Base-by-base conservation (phyloP, 2,888 invertebrate genomes). In the Tiliacea aurago region DNA sequence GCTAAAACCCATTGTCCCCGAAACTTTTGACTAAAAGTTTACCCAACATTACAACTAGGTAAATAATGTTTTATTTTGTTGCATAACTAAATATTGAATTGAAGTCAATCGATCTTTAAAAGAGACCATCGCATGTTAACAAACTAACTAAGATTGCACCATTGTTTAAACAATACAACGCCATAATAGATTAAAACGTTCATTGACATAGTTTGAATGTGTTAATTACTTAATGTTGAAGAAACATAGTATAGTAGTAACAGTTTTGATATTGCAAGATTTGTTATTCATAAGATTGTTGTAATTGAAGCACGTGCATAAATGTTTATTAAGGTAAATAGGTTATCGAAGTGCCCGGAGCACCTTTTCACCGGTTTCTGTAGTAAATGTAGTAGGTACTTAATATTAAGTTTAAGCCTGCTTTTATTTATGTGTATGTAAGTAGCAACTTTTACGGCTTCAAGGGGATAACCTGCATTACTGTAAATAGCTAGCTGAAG, bases 161-260 rank as follows among this genome's bases (percentile, higher is more conserved):
- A 76, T 76, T 83, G 68, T 72, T 73, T 61, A 51, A 63, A 79
- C 55, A 45, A 51, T 66, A 53, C 47, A 56, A 63, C 53, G 51
- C 53, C 63, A 70, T 77, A 71, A 70, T 59, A 67, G 64, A 69
- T 84, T 70, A 70, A 65, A 49, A 49, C 23, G 73, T 55, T 65
- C 62, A 81, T 84, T 84, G 73, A 75, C 75, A 86, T 67, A 70
- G 66, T 86, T 81, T 37, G 23, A 20, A 56, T 45, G 33, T 71
- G 20, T 71, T 56, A 41, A 69, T 83, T 75, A 73, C 53, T 61
- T 55, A 74, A 80, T 23, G 5, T 37, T 79, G 23, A 61, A 71
- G 47, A 72, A 72, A 79, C 23, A 47, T 28, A 49, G 20, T 18
- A 45, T 49, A 58, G n/a, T 33, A 49, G 47, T 53, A 43, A 61